These are phyloP conservation scores for Lepas anatifera DNA, from an alignment of 2,888 invertebrate species.

Conservation along the genomic window DNA sequence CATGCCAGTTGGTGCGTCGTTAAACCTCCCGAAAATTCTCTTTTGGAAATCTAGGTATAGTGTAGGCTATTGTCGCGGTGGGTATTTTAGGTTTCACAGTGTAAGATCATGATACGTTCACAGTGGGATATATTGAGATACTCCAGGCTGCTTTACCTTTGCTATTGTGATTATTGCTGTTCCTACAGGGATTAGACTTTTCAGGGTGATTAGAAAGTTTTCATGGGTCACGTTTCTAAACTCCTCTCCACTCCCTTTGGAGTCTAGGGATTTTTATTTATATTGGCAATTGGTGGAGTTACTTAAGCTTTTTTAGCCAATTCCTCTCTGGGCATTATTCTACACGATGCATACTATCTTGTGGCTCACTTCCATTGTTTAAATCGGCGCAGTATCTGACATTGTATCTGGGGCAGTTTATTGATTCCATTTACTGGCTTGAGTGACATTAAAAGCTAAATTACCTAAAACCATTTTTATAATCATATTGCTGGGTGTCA, in stretches of 20 bases:
- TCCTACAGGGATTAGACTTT: slow-evolving; percentile 72
- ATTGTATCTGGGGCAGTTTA: slow-evolving; percentile 60
- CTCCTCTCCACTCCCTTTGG: slow-evolving; percentile 49
- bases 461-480: slow-evolving; percentile 56
- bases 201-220: slow-evolving; percentile 59
- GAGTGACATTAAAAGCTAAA: slow-evolving; percentile 45
- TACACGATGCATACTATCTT: slow-evolving; percentile 72
- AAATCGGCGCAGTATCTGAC: slow-evolving; percentile 62
- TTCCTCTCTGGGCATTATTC: slow-evolving; percentile 59
- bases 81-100: slow-evolving; percentile 70
- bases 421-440: slow-evolving; percentile 56
- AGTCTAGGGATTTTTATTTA: slow-evolving; percentile 60
- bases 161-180: slow-evolving; percentile 78
- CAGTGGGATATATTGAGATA: slow-evolving; percentile 72
- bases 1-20: no score
- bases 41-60: slow-evolving; percentile 59
- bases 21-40: slow-evolving; percentile 63
- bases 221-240: slow-evolving; percentile 48
- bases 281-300: slow-evolving; percentile 63
- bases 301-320: slow-evolving; percentile 51
- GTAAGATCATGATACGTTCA: slow-evolving; percentile 76
- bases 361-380: slow-evolving; percentile 75
- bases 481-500: slow-evolving; percentile 60
- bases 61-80: slow-evolving; percentile 74
- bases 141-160: slow-evolving; percentile 69